A percentile compares a stretch with the other conserved stretches of the same genome.
These are phyloP conservation scores for Acarapis woodi DNA, from an alignment of 1,140 invertebrate species.

Conservation along the genomic window DNA sequence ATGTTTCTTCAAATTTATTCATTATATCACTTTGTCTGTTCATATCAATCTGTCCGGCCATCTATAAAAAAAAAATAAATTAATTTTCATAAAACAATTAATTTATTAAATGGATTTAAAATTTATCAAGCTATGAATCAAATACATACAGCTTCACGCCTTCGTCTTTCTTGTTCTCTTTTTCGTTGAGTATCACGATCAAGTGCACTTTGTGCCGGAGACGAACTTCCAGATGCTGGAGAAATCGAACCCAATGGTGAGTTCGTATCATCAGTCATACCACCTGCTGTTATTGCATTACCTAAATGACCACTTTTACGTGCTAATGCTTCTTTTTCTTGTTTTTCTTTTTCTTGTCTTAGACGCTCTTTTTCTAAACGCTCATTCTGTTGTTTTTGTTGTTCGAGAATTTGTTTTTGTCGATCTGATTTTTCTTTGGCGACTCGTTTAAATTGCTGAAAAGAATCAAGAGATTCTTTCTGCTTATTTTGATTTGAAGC, in stretches of 20 bases:
- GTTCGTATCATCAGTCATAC: background rate
- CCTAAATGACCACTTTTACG: constrained; percentile 20
- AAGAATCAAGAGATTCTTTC: constrained; percentile 26
- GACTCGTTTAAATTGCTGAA: constrained; percentile 66
- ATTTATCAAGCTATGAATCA: constrained; percentile 5
- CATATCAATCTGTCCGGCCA: constrained; percentile 87
- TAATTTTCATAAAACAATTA: too few relatives aligned
- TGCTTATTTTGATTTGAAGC: background rate
- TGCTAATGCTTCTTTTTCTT: constrained; percentile 44
- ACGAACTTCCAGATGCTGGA: constrained; percentile 8
- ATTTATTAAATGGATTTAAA: too few relatives aligned
- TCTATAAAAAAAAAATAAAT: constrained; percentile 30
- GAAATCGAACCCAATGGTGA: constrained; percentile 4
- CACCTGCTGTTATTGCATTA: too few relatives aligned
- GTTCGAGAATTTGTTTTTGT: constrained; percentile 48
- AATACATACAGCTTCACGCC: constrained; percentile 58
- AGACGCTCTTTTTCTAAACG: constrained; percentile 47
- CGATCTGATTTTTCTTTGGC: constrained; percentile 71
- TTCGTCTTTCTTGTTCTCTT: constrained; percentile 55
- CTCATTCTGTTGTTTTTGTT: constrained; percentile 45
- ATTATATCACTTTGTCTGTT: constrained; percentile 91
- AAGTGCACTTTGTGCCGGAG: constrained; percentile 14
- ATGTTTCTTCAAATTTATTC: constrained; percentile 81
- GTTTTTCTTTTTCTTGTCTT: constrained; percentile 41
- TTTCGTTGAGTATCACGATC: constrained; percentile 38